Base-by-base conservation (phyloP, 2,113 vertebrate species). In the Pholis gunnellus region DNA sequence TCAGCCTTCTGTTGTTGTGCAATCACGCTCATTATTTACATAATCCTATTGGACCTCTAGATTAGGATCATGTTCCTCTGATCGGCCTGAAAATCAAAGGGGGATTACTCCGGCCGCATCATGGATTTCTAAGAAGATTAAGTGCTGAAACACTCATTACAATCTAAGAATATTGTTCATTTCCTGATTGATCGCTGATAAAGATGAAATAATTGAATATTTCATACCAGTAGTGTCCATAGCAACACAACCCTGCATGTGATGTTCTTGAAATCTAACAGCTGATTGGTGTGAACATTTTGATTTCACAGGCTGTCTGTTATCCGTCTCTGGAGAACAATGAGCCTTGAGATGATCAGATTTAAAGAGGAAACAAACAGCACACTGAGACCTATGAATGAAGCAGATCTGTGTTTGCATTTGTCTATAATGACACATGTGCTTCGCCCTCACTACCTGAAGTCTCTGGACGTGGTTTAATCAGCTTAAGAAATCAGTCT, bases 11-110 rank as follows among this genome's bases (percentile, higher is more conserved):
- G 76, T 61, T 91, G 85, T 82, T 84, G 81, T 78, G 82, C 88
- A 93, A 92, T 93, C 90, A 79, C 34, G 57, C 76, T 89, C 75
- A 87, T 94, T 89, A 88, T 90, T 82, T 77, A 79, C 81, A 27
- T 92, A 92, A 94, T 94, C 92, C 91, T 86, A 87, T 86, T 90
- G 87, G 86, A 87, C 77, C 77, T 75, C 57, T 40, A 89, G 90
- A 93, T 91, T 87, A 88, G 56, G 91, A 92, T 92, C 82, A 82
- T 48, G 81, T 83, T 91, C 34, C 78, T 64, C 59, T 60, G 84
- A 90, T 93, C 85, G 86, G 84, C 71, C 50, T 79, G 90, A 71
- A 89, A 90, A 91, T 93, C 88, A 91, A 88, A 92, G 85, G 48
- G 54, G 79, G 90, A 92, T 93, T 92, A 88, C 72, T 75, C 11